Base-by-base conservation (phyloP, 2,888 invertebrate genomes). In the Neoaliturus tenellus region DNA sequence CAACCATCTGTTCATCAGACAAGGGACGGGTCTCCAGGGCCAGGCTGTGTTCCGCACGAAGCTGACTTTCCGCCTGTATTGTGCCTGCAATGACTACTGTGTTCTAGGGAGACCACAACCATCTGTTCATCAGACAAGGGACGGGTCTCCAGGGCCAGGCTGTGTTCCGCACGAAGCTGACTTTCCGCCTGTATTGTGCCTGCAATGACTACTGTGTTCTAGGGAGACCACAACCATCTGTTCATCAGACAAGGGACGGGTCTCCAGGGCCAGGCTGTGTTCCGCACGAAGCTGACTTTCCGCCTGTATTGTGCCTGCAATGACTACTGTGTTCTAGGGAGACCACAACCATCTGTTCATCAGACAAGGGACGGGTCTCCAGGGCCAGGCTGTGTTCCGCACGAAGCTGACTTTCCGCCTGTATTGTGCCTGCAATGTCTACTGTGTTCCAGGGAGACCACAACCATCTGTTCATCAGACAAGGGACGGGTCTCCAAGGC, bases 331-430 rank as follows among this genome's bases (percentile, higher is more conserved):
- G 44, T 90, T 92, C 78, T 92, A 95, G 93, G 98, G 98, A 14
- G 99, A 99, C 90, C 98, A 98, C 92, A 99, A 99, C 91, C 99
- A 99, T 90, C 92, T 99, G 87, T 99, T 98, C 91, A 98, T 99
- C 85, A 95, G 99, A 0, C 99, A 99, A 93, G 99, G 99, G 55
- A 98, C 98, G 0, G 99, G 99, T 93, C 93, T 99, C 0, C 98
- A 99, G 89, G 99, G 99, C 0, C 99, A 99, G 90, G 97, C 98
- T 0, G 98, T 99, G 39, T 99, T 99, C 92, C 94, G 97, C 55
- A 98, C 98, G 0, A 99, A 99, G 91, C 92, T 99, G 0, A 97
- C 98, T 0, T 99, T 99, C 95, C 93, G 99, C n/a, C n/a, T n/a
- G n/a, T n/a, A n/a, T n/a, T n/a, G n/a, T n/a, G n/a, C n/a, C n/a